Conservation (phyloP, 1,140 invertebrate genomes). For the Lordiphosa collinella region DNA sequence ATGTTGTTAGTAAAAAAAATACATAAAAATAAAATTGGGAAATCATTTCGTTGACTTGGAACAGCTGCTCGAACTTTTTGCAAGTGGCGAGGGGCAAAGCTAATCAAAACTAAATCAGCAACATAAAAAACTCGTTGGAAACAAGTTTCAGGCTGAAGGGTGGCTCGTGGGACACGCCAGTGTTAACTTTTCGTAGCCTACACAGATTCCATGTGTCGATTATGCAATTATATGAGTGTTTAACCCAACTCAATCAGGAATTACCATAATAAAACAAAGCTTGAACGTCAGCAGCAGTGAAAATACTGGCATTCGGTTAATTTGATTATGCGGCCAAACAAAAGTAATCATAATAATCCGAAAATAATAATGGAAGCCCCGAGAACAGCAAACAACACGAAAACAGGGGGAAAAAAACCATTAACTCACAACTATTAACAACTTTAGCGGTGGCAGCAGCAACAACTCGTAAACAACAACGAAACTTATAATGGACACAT, state of each 20-base stretch:
- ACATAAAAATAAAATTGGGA: constrained; percentile 28
- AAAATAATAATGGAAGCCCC: constrained; percentile 63
- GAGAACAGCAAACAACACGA: constrained; percentile 44
- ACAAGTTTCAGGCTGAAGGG: constrained; percentile 8
- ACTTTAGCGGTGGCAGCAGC: constrained; percentile 31
- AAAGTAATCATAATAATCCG: constrained; percentile 73
- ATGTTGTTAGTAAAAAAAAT: constrained; percentile 15
- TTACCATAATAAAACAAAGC: constrained; percentile 10
- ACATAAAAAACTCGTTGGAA: constrained; percentile 63
- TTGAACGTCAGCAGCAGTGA: constrained; percentile 26
- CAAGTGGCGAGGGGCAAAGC: constrained; percentile 15
- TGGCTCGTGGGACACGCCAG: not conserved
- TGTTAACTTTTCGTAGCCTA: not conserved
- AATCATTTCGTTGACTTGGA: constrained; percentile 5
- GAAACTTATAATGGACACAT: constrained; percentile 75
- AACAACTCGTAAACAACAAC: constrained; percentile 68
- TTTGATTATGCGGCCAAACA: constrained; percentile 71
- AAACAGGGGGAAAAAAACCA: constrained; percentile 55
- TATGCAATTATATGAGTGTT: constrained; percentile 44
- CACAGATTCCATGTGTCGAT: constrained; percentile 25
- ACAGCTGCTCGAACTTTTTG: constrained; percentile 1
- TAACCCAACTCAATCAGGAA: constrained; percentile 12
- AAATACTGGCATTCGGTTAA: constrained; percentile 49
- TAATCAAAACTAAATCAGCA: constrained; percentile 64
- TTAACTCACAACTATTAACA: constrained; percentile 77